Conservation (phyloP, 2,797 vertebrate genomes). For the Coendou prehensilis region DNA sequence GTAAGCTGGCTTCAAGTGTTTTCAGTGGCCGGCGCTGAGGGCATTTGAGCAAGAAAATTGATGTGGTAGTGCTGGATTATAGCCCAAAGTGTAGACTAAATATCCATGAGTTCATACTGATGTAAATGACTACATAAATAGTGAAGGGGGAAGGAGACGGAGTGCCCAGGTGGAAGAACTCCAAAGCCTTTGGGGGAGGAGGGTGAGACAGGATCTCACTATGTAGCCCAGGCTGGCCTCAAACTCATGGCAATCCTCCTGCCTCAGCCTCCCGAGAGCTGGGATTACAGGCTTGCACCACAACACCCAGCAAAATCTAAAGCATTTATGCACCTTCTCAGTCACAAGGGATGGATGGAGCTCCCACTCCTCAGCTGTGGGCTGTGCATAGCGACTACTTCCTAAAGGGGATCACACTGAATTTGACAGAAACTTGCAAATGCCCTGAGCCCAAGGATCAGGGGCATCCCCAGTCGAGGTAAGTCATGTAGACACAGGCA, state of each 20-base stretch:
- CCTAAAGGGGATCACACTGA: too few relatives aligned
- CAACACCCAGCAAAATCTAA: not conserved
- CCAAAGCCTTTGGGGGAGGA: not conserved
- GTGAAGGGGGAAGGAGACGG: not conserved
- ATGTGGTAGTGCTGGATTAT: not conserved
- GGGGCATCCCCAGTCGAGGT: not conserved
- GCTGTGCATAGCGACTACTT: not conserved
- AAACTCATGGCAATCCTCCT: not conserved
- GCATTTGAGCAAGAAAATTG: not conserved
- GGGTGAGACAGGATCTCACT: not conserved
- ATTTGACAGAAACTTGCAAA: not conserved
- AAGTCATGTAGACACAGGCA: not conserved
- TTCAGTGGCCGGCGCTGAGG: not conserved
- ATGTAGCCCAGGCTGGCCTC: not conserved
- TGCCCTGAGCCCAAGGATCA: not conserved
- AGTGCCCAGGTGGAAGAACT: not conserved
- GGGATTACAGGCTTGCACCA: not conserved
- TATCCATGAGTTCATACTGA: not conserved
- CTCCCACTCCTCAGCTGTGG: not conserved
- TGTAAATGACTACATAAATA: not conserved
- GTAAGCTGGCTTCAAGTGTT: not conserved
- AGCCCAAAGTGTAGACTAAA: not conserved
- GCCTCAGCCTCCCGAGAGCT: not conserved
- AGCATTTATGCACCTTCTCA: not conserved
- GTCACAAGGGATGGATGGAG: not conserved